Percentiles rank a stretch among this genome's conserved stretches.
phyloP scores from a whole-genome alignment of 2,888 invertebrate genomes.

The Erannis defoliaria region DNA sequence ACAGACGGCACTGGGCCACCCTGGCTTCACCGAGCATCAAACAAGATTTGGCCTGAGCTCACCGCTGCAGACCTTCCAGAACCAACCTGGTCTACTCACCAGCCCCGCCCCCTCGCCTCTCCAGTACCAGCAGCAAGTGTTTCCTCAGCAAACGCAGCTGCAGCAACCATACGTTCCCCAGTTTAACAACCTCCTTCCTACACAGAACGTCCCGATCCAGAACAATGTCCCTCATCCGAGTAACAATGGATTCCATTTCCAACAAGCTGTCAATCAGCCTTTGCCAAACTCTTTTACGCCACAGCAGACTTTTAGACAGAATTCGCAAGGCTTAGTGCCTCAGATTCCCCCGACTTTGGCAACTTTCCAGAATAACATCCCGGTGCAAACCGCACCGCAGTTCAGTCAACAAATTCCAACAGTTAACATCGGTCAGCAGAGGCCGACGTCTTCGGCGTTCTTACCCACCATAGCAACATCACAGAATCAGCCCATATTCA shows the following conservation, averaged over 20 bases:
- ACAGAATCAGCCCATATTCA: conserved; percentile 68
- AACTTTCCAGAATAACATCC: conserved; percentile 68
- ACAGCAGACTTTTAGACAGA: conserved; percentile 64
- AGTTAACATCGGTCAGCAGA: conserved; percentile 71
- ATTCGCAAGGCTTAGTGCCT: conserved; percentile 66
- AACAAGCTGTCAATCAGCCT: conserved; percentile 61
- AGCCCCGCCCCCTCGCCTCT: conserved; percentile 68
- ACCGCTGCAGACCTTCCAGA: conserved; percentile 75
- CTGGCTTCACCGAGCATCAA: conserved; percentile 80
- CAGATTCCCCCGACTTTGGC: conserved; percentile 72
- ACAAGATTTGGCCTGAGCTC: conserved; percentile 80
- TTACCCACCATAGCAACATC: conserved; percentile 70
- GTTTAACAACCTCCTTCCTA: conserved; percentile 69
- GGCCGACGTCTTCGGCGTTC: conserved; percentile 75
- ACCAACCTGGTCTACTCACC: conserved; percentile 61
- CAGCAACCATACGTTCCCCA: conserved; percentile 73
- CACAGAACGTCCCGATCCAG: conserved; percentile 54
- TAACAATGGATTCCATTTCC: conserved; percentile 69
- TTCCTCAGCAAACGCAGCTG: conserved; percentile 53
- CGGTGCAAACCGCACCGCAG: conserved; percentile 63
- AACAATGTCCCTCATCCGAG: conserved; percentile 59
- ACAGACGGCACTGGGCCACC: conserved; percentile 71
- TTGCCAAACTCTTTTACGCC: conserved; percentile 63
- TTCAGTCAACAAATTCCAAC: conserved; percentile 56
- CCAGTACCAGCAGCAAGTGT: conserved; percentile 68